Evolutionary conservation across 2,797 vertebrate species (phyloP), one percentile per base, ranked within the genome.

Genomic region (Dromococcyx pavoninus): DNA sequence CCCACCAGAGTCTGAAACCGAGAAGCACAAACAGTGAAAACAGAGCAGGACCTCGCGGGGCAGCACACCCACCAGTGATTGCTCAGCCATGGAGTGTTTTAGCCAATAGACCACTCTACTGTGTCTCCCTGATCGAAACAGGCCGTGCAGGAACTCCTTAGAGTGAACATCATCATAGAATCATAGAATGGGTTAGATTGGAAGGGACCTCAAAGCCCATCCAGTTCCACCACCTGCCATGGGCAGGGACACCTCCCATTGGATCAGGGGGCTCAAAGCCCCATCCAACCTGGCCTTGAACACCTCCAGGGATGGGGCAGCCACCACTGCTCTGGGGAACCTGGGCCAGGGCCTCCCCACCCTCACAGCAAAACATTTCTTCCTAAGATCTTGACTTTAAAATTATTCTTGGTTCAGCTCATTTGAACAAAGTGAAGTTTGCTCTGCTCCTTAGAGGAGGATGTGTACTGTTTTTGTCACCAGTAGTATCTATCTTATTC

Each of bases 21-120:
- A 25, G 64, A 71, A 48, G 39, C 27, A 37, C 69, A 81, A 30
- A 15, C 7, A 56, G 33, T 48, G 66, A 60, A 67, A 77, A 58
- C 0, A 3, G 54, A 79, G 19, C 50, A 71, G 39, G 25, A 43
- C 28, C 7, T 58, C 2, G 0, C 1, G 2, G 22, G 22, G 10
- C 35, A 84, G 12, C 1, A 2, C 24, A 32, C 11, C 32, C 41
- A 44, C 28, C 17, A 28, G 11, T 24, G 66, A 18, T 22, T 30
- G 35, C 18, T 18, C 37, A 62, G 17, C 27, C 60, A 4, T 0
- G 0, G 39, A 46, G 27, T 1, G 7, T 67, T 78, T 77, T 53
- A 35, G 35, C n/a, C 33, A 71, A 27, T 25, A 35, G 56, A n/a
- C 17, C 64, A 16, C 23, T 62, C 8, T 50, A 30, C 43, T 12